phyloP scores from a whole-genome alignment of 2,797 vertebrate species.

The Jordanella pulchra region DNA sequence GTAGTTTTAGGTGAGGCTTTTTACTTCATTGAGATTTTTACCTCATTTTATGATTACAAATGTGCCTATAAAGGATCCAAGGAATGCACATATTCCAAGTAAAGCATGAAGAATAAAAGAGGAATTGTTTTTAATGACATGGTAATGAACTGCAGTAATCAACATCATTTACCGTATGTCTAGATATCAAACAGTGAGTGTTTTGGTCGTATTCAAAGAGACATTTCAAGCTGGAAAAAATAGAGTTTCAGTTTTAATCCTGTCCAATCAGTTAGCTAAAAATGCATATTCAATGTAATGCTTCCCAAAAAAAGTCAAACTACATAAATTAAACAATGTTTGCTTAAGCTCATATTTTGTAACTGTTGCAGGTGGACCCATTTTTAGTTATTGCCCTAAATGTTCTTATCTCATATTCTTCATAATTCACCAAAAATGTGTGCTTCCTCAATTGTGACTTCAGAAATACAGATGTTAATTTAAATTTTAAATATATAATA shows the following conservation, averaged over 20 bases:
- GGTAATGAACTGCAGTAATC: too few relatives aligned
- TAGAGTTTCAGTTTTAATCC: background rate
- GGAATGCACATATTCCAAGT: background rate
- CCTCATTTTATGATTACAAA: background rate
- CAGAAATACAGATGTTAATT: background rate
- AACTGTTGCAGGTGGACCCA: background rate
- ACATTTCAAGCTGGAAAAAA: background rate
- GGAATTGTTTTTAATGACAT: too few relatives aligned
- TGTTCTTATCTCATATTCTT: background rate
- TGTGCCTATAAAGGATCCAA: background rate
- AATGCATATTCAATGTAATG: too few relatives aligned
- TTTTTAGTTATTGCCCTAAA: background rate
- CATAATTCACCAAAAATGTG: background rate
- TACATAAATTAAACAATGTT: background rate
- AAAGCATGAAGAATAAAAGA: background rate
- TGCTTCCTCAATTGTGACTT: background rate
- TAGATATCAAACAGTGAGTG: too few relatives aligned
- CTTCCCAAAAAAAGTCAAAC: background rate
- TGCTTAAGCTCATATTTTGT: background rate
- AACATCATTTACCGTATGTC: background rate
- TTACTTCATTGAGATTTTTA: too few relatives aligned
- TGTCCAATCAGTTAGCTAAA: background rate
- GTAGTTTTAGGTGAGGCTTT: too few relatives aligned
- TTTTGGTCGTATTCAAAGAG: too few relatives aligned
- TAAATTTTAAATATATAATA: conserved; percentile 18